phyloP scores from a whole-genome alignment of 1,140 invertebrate genomes.

The Contarinia nasturtii region DNA sequence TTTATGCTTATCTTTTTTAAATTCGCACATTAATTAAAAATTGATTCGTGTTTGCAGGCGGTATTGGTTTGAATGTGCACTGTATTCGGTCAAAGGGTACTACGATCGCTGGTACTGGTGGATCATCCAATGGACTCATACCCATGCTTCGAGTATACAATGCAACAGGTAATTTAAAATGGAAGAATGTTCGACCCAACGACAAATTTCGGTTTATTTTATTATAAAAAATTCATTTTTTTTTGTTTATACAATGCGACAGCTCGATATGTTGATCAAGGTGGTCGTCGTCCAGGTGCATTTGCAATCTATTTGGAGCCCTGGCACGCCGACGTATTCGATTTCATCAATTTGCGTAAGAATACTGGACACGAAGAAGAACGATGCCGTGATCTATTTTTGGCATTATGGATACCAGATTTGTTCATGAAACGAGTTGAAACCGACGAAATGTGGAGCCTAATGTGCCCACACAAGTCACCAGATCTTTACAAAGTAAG shows the following conservation, averaged over 20 bases:
- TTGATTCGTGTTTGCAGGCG: too few species aligned
- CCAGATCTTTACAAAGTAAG: constrained; percentile 36
- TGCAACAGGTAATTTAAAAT: constrained; percentile 19
- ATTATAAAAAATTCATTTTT: too few species aligned
- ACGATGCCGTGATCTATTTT: constrained; percentile 48
- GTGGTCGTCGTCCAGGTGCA: constrained; percentile 51
- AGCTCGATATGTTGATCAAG: constrained; percentile 53
- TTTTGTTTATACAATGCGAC: constrained; percentile 25
- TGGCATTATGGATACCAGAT: constrained; percentile 53
- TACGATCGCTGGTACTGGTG: constrained; percentile 49
- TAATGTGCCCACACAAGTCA: constrained; percentile 51
- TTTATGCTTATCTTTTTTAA: too few species aligned
- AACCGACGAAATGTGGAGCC: constrained; percentile 36
- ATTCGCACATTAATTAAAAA: too few species aligned
- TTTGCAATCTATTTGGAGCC: constrained; percentile 58
- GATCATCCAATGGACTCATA: constrained; percentile 46
- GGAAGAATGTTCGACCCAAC: too few species aligned
- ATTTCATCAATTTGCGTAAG: constrained; percentile 43
- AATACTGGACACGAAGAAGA: constrained; percentile 41
- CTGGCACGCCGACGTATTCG: constrained; percentile 53
- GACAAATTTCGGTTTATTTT: too few species aligned
- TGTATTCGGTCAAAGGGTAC: constrained; percentile 42
- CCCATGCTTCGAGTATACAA: constrained; percentile 55
- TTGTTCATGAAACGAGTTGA: constrained; percentile 52
- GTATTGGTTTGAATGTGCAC: constrained; percentile 47